These are phyloP conservation scores for Nipponacmea schrenckii DNA, from an alignment of 2,888 invertebrate species.

Conservation along the genomic window DNA sequence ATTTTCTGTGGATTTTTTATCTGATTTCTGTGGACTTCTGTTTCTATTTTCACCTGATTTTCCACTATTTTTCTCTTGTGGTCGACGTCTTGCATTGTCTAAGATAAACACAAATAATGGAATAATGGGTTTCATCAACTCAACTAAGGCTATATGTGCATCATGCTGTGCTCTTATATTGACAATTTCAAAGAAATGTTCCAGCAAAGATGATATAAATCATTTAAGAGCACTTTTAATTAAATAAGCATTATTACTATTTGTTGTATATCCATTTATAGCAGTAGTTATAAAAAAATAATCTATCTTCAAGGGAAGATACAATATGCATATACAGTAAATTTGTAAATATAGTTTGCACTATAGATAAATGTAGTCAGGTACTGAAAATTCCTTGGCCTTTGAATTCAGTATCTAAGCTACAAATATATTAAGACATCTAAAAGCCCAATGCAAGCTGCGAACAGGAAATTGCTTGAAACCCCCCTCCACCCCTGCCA, in stretches of 20 bases:
- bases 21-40: neutral
- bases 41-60: neutral
- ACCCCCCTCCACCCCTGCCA: neutral
- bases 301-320: constrained; percentile 15
- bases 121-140: too few species aligned
- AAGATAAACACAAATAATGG: too few species aligned
- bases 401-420: too few species aligned
- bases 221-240: too few species aligned
- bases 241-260: too few species aligned
- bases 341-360: constrained; percentile 20
- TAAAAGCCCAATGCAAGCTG: too few species aligned
- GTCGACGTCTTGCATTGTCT: neutral
- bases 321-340: constrained; percentile 26
- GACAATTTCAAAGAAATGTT: too few species aligned
- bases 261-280: neutral
- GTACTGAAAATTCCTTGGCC: too few species aligned
- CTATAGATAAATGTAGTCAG: neutral
- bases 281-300: constrained; percentile 8
- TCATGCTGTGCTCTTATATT: too few species aligned
- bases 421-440: too few species aligned
- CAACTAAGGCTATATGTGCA: neutral
- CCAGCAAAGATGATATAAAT: too few species aligned
- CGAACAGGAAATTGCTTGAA: neutral
- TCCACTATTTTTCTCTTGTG: neutral
- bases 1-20: neutral